phyloP scores from a whole-genome alignment of 2,113 vertebrate species.

The Hucho hucho region DNA sequence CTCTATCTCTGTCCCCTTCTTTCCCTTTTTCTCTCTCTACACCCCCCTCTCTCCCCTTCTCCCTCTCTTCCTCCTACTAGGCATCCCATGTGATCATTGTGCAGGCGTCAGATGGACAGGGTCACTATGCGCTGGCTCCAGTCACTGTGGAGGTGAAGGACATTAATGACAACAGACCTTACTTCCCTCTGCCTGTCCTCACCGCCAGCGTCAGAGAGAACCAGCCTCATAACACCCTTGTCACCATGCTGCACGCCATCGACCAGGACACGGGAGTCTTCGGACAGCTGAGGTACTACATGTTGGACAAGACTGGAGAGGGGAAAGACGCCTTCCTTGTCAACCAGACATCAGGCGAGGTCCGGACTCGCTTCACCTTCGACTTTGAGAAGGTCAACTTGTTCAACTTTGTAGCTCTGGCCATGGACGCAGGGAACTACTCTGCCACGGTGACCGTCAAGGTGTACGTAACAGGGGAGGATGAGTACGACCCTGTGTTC shows the following conservation, averaged over 20 bases:
- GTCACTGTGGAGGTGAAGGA: slow-evolving; percentile 90
- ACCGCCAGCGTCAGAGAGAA: slow-evolving; percentile 90
- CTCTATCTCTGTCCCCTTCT: slow-evolving; percentile 51
- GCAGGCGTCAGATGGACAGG: slow-evolving; percentile 80
- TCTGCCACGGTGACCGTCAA: slow-evolving; percentile 90
- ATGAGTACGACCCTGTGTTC: slow-evolving; percentile 94
- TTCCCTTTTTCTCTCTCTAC: slow-evolving; percentile 88
- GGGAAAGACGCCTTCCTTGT: slow-evolving; percentile 78
- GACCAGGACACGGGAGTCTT: slow-evolving; percentile 86
- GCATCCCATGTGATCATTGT: slow-evolving; percentile 80
- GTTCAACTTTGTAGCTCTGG: slow-evolving; percentile 85
- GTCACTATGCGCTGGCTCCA: slow-evolving; percentile 83
- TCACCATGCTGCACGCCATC: slow-evolving; percentile 85
- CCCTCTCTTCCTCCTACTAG: slow-evolving; percentile 62
- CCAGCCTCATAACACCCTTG: slow-evolving; percentile 83
- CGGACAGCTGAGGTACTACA: slow-evolving; percentile 82
- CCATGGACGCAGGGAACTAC: slow-evolving; percentile 86
- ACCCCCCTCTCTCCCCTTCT: slow-evolving; percentile 35
- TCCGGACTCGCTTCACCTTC: slow-evolving; percentile 80
- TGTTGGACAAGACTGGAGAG: slow-evolving; percentile 60
- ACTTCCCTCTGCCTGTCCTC: slow-evolving; percentile 85
- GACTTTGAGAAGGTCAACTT: slow-evolving; percentile 90
- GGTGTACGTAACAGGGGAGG: slow-evolving; percentile 90
- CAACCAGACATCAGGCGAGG: slow-evolving; percentile 84
- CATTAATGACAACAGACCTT: slow-evolving; percentile 89